A percentile compares a stretch with the other conserved stretches of the same genome.
These are phyloP conservation scores for Leptatherina wallacei DNA, from an alignment of 2,797 vertebrate genomes.

Conservation along the genomic window DNA sequence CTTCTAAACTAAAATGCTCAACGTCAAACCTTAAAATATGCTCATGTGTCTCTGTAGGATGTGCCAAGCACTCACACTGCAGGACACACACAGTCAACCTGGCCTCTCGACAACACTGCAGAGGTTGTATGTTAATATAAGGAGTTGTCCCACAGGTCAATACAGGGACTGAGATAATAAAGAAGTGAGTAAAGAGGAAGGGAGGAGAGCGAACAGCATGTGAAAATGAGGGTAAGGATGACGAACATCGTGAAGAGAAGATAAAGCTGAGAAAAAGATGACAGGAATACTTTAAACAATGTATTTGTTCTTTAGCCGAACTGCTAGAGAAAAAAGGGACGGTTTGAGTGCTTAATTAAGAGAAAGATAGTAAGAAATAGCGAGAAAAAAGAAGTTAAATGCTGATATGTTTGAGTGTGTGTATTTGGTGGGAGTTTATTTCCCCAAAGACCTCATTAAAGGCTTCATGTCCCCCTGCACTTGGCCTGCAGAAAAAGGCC, in stretches of 20 bases:
- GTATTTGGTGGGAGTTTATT: slow-evolving; percentile 46
- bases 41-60: slow-evolving; percentile 13
- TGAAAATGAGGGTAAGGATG: slow-evolving; percentile 17
- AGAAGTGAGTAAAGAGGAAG: slow-evolving; percentile 11
- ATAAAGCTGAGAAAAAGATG: slow-evolving; percentile 4
- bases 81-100: slow-evolving; percentile 16
- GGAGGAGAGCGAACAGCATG: slow-evolving; percentile 8
- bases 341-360: slow-evolving; percentile 18
- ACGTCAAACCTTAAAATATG: slow-evolving; percentile 11
- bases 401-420: slow-evolving; percentile 26
- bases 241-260: not conserved
- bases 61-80: slow-evolving; percentile 13
- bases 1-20: not conserved
- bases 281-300: slow-evolving; percentile 29
- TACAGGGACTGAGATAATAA: slow-evolving; percentile 26
- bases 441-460: slow-evolving; percentile 83
- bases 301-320: slow-evolving; percentile 30
- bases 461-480: slow-evolving; percentile 59
- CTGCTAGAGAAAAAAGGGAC: slow-evolving; percentile 11
- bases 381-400: slow-evolving; percentile 41
- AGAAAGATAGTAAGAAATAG: slow-evolving; percentile 13
- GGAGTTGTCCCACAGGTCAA: slow-evolving; percentile 38
- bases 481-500: slow-evolving; percentile 66
- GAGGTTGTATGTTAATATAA: slow-evolving; percentile 44
- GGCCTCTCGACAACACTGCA: slow-evolving; percentile 1